These are phyloP conservation scores for Sceloporus tristichus DNA, from an alignment of 2,113 vertebrate species.

Conservation along the genomic window DNA sequence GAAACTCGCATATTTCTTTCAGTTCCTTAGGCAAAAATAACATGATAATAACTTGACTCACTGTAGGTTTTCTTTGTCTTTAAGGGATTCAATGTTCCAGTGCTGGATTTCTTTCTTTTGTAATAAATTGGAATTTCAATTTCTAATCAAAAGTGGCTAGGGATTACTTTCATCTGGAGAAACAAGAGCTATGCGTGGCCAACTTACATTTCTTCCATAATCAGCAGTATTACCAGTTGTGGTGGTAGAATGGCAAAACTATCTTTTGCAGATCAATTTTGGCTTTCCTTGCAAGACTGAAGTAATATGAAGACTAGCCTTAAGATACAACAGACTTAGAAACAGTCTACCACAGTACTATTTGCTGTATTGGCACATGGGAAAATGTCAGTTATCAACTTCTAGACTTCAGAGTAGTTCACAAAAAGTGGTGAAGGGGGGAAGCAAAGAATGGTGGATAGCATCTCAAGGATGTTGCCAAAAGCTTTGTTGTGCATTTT, in stretches of 20 bases:
- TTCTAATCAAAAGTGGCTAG: conserved; percentile 50
- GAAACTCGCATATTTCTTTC: conserved; percentile 76
- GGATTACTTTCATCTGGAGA: conserved; percentile 39
- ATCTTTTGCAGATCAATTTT: neutral
- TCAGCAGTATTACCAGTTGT: neutral
- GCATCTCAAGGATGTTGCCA: neutral
- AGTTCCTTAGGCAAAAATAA: conserved; percentile 79
- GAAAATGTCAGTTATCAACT: neutral
- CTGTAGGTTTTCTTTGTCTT: conserved; percentile 63
- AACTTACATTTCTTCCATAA: neutral
- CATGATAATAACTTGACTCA: conserved; percentile 77
- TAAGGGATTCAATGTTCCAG: conserved; percentile 55
- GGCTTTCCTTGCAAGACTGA: neutral
- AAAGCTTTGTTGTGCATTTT: neutral
- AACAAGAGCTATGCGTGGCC: conserved; percentile 27
- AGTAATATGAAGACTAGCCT: neutral
- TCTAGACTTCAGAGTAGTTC: neutral
- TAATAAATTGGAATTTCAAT: conserved; percentile 71
- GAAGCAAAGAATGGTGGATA: neutral
- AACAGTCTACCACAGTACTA: neutral
- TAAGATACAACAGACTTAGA: neutral
- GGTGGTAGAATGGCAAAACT: neutral
- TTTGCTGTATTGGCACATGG: neutral
- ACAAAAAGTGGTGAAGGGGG: neutral
- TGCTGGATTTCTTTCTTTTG: conserved; percentile 62